These are phyloP conservation scores for Sinosuthora webbiana DNA, from an alignment of 2,113 vertebrate genomes.

Conservation along the genomic window DNA sequence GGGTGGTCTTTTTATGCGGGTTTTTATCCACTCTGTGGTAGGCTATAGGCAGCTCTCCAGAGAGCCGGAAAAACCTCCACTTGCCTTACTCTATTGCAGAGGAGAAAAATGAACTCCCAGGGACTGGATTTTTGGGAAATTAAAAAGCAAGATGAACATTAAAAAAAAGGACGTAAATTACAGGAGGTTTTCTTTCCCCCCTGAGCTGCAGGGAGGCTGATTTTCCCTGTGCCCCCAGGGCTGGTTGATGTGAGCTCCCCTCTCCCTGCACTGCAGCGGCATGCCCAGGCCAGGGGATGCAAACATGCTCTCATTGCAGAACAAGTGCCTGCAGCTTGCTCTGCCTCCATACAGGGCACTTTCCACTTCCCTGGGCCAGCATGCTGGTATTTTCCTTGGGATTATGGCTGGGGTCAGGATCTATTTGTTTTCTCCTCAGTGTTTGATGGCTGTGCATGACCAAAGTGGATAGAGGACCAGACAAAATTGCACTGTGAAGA, in stretches of 20 bases:
- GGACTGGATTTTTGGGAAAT: not conserved
- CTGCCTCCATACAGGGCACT: not conserved
- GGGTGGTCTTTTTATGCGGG: conserved; percentile 57
- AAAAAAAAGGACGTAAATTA: not conserved
- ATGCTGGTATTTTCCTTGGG: not conserved
- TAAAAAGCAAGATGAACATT: not conserved
- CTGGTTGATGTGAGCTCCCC: not conserved
- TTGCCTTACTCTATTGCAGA: not conserved
- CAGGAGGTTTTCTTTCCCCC: not conserved
- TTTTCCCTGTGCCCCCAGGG: not conserved
- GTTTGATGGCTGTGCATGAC: not conserved
- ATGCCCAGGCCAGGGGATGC: not conserved
- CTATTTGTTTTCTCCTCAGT: fast-evolving
- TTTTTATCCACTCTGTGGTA: conserved; percentile 49
- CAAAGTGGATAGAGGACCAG: not conserved
- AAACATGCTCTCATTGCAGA: not conserved
- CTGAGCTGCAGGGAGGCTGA: not conserved
- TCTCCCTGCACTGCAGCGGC: not conserved
- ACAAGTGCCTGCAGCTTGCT: fast-evolving
- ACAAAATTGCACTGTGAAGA: not conserved
- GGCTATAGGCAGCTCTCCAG: conserved; percentile 49
- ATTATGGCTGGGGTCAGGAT: not conserved
- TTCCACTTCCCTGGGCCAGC: fast-evolving
- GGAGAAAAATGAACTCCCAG: not conserved
- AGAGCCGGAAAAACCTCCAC: not conserved